These are phyloP conservation scores for Galeopterus variegatus DNA, from an alignment of 2,113 vertebrate genomes.

Conservation along the genomic window DNA sequence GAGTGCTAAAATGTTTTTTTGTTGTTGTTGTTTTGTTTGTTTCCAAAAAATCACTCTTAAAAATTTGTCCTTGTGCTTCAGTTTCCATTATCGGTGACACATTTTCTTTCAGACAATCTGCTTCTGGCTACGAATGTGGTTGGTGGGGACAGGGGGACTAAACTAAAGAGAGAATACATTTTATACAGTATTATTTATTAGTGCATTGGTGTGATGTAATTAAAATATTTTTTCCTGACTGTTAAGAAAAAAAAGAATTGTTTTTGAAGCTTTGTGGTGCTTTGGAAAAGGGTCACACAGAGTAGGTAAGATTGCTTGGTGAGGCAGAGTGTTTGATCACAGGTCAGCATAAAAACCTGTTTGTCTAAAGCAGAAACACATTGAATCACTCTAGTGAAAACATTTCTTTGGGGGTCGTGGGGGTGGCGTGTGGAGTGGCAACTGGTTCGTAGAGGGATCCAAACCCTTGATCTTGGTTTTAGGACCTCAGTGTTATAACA, in stretches of 20 bases:
- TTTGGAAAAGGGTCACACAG: background rate
- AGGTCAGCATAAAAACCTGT: background rate
- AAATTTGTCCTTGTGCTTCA: background rate
- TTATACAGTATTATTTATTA: background rate
- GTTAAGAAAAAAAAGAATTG: background rate
- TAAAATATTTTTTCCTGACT: background rate
- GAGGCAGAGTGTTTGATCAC: background rate
- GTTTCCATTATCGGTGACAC: background rate
- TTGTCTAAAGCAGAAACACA: too few species aligned
- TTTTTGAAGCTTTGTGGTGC: background rate
- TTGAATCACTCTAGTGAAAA: too few species aligned
- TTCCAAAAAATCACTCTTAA: background rate
- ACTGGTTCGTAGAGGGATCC: too few species aligned
- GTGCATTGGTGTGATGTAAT: background rate
- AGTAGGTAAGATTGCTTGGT: background rate
- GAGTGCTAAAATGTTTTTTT: background rate
- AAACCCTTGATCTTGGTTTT: too few species aligned
- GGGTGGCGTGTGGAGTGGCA: too few species aligned
- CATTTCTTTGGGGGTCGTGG: too few species aligned
- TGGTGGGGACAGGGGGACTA: background rate
- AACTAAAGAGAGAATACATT: background rate
- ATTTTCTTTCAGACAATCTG: background rate
- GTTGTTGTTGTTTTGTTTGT: too few species aligned
- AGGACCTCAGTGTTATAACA: too few species aligned
- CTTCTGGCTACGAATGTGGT: background rate